These are phyloP conservation scores for Tipula vernalis DNA, from an alignment of 2,888 invertebrate genomes.

Conservation along the genomic window DNA sequence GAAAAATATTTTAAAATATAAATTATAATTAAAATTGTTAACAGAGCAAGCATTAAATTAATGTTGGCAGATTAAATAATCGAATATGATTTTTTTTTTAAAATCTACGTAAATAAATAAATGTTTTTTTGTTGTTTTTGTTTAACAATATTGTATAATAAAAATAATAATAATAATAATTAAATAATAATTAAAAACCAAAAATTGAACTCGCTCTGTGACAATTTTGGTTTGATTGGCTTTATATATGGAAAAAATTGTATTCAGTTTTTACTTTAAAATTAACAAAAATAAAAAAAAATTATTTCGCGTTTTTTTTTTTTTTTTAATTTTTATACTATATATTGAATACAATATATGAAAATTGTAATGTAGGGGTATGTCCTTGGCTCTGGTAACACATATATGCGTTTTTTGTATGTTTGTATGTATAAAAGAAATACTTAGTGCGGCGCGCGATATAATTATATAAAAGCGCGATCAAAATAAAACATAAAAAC, in stretches of 20 bases:
- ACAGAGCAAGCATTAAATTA: conserved; percentile 4
- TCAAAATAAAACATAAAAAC: neutral
- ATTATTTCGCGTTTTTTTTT: neutral
- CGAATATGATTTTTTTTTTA: neutral
- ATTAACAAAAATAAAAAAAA: neutral
- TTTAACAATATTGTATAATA: neutral
- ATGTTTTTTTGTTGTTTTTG: too few species aligned
- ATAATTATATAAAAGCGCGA: neutral
- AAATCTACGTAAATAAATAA: neutral
- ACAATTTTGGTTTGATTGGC: conserved; percentile 7
- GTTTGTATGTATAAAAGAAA: neutral
- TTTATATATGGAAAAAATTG: conserved; percentile 10
- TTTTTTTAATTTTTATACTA: neutral
- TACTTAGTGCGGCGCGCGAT: neutral
- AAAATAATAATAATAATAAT: neutral
- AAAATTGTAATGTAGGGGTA: conserved; percentile 9
- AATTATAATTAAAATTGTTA: neutral
- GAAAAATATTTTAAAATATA: neutral
- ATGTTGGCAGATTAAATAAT: neutral
- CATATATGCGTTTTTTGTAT: neutral
- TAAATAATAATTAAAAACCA: conserved; percentile 5
- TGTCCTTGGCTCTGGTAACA: conserved; percentile 12
- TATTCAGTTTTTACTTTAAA: neutral
- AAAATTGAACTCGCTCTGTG: conserved; percentile 10
- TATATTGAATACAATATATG: neutral